Base-by-base conservation (phyloP, 2,888 invertebrate species). In the Bugula neritina region DNA sequence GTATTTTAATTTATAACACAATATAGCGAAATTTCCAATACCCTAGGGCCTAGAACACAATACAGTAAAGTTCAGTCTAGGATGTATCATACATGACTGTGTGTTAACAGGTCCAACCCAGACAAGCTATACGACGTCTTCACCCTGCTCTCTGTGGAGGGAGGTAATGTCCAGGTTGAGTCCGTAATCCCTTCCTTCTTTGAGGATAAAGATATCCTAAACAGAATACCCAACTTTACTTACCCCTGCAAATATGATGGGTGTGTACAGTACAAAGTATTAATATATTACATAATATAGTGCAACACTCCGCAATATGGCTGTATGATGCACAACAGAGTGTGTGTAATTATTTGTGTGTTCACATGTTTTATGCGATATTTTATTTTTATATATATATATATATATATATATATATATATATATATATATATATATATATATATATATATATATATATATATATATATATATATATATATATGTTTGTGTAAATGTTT, bases 171-270 rank as follows among this genome's bases (percentile, higher is more conserved):
- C 69, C 72, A 31, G 29, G 31, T 63, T 31, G 63, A 35, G 54
- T 52, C 57, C 2, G 52, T 17, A 35, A 55, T 34, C 21, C 25
- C 54, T n/a, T 31, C 71, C 70, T 55, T 43, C 58, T 76, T 55
- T 69, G 54, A 73, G 75, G 70, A 74, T 29, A 78, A 83, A 83
- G 92, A 92, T 83, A 90, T 93, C 77, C 87, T 95, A 73, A 91
- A 90, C 83, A 90, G 91, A 80, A 90, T 94, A 79, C 92, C 94
- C 63, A 91, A 93, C 86, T 95, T 95, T 87, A 91, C 93, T 78
- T 95, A 92, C 87, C 94, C 92, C 23, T 92, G 91, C 83, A 89
- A 89, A 81, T 88, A 90, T 82, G 89, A 90, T 83, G 90, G 90
- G 92, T 92, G 85, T 86, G 88, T 88, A 57, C 13, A n/a, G n/a